Base-by-base conservation (phyloP, 2,888 invertebrate species). In the Caenorhabditis afra region DNA sequence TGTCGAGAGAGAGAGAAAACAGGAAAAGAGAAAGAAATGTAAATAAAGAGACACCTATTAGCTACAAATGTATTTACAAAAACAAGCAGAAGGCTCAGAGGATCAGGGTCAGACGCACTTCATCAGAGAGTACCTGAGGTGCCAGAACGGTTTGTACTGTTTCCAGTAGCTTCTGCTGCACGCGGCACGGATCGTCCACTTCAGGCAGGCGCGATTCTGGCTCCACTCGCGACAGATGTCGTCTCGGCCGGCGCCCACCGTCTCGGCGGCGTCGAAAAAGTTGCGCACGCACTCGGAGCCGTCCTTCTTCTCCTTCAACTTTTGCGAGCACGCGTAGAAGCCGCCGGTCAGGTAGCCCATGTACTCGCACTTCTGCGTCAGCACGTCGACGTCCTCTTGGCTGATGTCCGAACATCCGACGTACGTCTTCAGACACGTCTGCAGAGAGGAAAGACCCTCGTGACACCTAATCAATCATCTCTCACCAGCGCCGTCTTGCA, bases 161-260 rank as follows among this genome's bases (percentile, higher is more conserved):
- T 75, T 67, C 75, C 75, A 75, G 14, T 75, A 75, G 39, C 67
- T 75, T 62, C 66, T 45, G 49, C 75, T 61, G 61, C 75, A 75
- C 10, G 61, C 75, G 22, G 67, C 61, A 1, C 67, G 66, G 14
- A 75, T 67, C 14, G 75, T 67, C 67, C 66, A 67, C 57, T 75
- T 75, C 14, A 75, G 37, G 11, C 75, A 75, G 11, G 75, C 62
- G 23, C 75, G 75, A 20, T 75, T 52, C 7, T 22, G 10, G 14
- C 23, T 35, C 74, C 74, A 74, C 14, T 50, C 58, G 0, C 7
- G 1, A 29, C 66, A 59, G 1, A 59, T 53, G 1, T 50, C 35
- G 11, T 50, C 59, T 20, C 52, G 23, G 0, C 50, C 7, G 4
- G 29, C 62, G 23, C 23, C 23, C 35, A 22, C 47, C 4, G 35